These are phyloP conservation scores for Sesia bembeciformis DNA, from an alignment of 2,888 invertebrate genomes.

Conservation along the genomic window DNA sequence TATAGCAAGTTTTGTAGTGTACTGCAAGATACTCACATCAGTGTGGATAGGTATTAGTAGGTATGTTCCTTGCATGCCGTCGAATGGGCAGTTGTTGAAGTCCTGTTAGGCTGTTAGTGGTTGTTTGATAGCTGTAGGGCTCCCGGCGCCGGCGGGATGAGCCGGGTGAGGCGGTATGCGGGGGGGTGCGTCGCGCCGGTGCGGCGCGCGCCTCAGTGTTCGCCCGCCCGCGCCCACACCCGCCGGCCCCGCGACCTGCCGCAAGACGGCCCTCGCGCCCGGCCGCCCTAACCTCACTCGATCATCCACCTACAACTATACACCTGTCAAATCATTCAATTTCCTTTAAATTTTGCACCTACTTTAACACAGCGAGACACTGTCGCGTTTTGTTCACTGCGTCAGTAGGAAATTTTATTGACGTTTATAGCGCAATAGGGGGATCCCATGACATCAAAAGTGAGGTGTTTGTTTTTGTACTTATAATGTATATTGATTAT, in stretches of 20 bases:
- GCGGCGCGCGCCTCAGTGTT: constrained; percentile 68
- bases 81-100: too few relatives aligned
- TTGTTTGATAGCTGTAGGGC: not conserved
- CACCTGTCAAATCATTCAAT: constrained; percentile 30
- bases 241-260: constrained; percentile 56
- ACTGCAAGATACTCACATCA: too few relatives aligned
- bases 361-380: not conserved
- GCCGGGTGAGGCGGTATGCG: constrained; percentile 11
- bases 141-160: constrained; percentile 16
- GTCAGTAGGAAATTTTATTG: not conserved
- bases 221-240: constrained; percentile 68
- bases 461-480: not conserved
- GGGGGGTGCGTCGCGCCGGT: constrained; percentile 29
- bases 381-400: not conserved
- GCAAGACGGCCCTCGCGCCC: constrained; percentile 37
- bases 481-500: not conserved
- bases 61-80: too few relatives aligned
- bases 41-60: too few relatives aligned
- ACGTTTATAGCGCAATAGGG: not conserved
- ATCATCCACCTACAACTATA: constrained; percentile 32
- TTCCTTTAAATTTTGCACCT: not conserved
- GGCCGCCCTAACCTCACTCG: constrained; percentile 53
- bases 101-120: constrained; percentile 6
- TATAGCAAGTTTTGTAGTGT: too few relatives aligned
- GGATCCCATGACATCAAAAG: not conserved